Evolutionary conservation across 2,888 invertebrate genomes (phyloP), one percentile per base, ranked within the genome.

Genomic region (Sinelater perroti): DNA sequence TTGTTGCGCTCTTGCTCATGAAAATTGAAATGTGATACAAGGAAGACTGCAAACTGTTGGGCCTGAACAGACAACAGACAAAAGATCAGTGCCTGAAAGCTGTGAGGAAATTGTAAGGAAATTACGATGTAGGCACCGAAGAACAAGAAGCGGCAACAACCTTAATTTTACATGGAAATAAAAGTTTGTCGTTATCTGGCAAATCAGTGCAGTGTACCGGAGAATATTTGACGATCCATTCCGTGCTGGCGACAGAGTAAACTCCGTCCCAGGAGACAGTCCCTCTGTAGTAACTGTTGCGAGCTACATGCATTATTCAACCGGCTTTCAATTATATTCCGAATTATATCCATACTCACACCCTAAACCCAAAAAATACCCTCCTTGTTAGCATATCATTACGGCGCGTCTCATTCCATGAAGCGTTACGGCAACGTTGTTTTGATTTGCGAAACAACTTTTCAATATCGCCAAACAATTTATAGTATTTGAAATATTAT

Each of bases 321-420:
- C 67, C 70, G 73, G 73, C 73, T 76, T 77, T 77, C 78, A 78
- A 78, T 78, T 77, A 78, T 78, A 75, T 72, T 74, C 73, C 71
- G 73, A 75, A 77, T 76, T 69, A 68, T 67, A 68, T 69, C 49
- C 51, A 52, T 50, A 60, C 54, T 54, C 58, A 59, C 59, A 56
- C 61, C 61, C 56, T 40, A 53, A 54, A 49, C 31, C 53, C 56
- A 61, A 58, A 58, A 58, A 58, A 20, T 58, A 49, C 56, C 57
- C 55, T 56, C 50, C 55, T 56, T 38, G 47, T 56, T 60, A 56
- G 56, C 56, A 55, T 56, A 47, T 24, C 18, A 50, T 55, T 55
- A 55, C 36, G 30, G 40, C 38, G 33, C 40, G 44, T 14, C 35
- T 52, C 40, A 47, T 26, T 47, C 47, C 18, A 8, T 46, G 20